Percentiles rank a stretch among this genome's conserved stretches.
phyloP scores from a whole-genome alignment of 2,888 invertebrate genomes.

The Leuctra nigra region DNA sequence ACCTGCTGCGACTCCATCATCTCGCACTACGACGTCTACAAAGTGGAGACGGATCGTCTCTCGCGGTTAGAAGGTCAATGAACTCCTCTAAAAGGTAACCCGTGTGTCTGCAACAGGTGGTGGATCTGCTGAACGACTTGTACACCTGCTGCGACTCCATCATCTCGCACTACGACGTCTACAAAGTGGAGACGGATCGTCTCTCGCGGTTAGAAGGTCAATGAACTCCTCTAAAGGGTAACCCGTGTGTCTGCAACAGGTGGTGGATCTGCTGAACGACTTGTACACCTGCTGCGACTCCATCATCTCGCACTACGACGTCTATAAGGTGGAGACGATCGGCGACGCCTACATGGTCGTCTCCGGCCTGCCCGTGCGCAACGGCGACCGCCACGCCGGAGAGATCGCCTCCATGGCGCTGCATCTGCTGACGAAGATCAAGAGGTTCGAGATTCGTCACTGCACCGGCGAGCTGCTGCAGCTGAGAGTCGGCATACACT shows the following conservation, averaged over 20 bases:
- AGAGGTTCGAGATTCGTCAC: constrained; percentile 61
- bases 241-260: too few relatives aligned
- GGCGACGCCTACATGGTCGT: constrained; percentile 78
- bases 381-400: constrained; percentile 66
- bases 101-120: too few relatives aligned
- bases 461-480: constrained; percentile 59
- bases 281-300: constrained; percentile 84
- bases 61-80: too few relatives aligned
- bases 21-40: constrained; percentile 83
- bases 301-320: constrained; percentile 79
- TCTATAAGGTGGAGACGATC: constrained; percentile 82
- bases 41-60: constrained; percentile 78
- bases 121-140: too few relatives aligned
- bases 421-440: constrained; percentile 62
- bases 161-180: constrained; percentile 78
- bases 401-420: constrained; percentile 74
- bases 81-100: too few relatives aligned
- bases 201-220: too few relatives aligned
- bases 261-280: constrained; percentile 81
- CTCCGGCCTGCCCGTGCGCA: constrained; percentile 67
- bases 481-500: constrained; percentile 66
- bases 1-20: too few relatives aligned
- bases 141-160: too few relatives aligned
- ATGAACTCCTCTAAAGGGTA: too few relatives aligned
- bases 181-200: constrained; percentile 71